Conservation (phyloP, 2,113 vertebrate genomes). For the Pollachius pollachius region DNA sequence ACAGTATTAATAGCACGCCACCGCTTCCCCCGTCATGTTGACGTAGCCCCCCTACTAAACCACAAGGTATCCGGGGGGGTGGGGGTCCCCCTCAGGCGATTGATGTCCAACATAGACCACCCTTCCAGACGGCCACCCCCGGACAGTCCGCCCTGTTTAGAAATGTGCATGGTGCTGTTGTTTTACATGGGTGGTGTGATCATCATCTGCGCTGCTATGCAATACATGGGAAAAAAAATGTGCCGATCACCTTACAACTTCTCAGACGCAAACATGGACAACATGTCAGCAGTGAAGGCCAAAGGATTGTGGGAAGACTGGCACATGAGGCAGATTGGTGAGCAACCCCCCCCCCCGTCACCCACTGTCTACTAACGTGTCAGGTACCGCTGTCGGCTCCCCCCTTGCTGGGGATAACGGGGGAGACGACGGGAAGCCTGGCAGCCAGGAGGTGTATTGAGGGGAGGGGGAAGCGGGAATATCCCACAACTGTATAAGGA, state of each 20-base stretch:
- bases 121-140: too few relatives aligned
- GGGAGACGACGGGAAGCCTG: not conserved
- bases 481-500: not conserved
- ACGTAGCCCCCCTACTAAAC: too few relatives aligned
- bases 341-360: conserved; percentile 64
- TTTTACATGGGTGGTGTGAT: too few relatives aligned
- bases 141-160: too few relatives aligned
- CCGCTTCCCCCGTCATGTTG: too few relatives aligned
- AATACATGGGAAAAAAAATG: conserved; percentile 8
- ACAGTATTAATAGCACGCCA: too few relatives aligned
- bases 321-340: conserved; percentile 76
- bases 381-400: conserved; percentile 56
- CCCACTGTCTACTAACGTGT: conserved; percentile 58
- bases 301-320: conserved; percentile 82
- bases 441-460: not conserved
- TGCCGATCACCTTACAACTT: conserved; percentile 11
- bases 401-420: not conserved
- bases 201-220: too few relatives aligned
- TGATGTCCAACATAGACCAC: too few relatives aligned
- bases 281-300: conserved; percentile 73
- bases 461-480: not conserved
- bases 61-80: too few relatives aligned
- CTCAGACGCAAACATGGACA: conserved; percentile 75
- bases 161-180: too few relatives aligned
- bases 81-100: too few relatives aligned